A percentile compares a stretch with the other conserved stretches of the same genome.
phyloP scores from a whole-genome alignment of 1,140 invertebrate genomes.

The Listronotus bonariensis region DNA sequence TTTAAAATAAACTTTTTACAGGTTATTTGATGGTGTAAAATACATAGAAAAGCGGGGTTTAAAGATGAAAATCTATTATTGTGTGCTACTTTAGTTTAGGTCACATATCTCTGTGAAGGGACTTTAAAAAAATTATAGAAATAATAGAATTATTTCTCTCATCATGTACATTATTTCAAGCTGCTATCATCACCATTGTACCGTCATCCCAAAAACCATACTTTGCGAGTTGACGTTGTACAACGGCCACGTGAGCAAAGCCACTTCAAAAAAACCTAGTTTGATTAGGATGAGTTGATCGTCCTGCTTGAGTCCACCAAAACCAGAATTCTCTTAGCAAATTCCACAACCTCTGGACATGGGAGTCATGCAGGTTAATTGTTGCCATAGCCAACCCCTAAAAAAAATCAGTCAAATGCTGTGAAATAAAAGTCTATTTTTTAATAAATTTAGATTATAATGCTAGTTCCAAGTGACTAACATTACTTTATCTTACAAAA shows the following conservation, averaged over 20 bases:
- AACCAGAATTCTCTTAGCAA: constrained; percentile 92
- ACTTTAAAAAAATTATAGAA: neutral
- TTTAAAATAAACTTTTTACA: too few species aligned
- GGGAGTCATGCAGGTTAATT: constrained; percentile 78
- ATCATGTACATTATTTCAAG: constrained; percentile 91
- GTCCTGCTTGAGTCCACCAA: constrained; percentile 84
- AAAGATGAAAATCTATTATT: too few species aligned
- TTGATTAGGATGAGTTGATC: constrained; percentile 95
- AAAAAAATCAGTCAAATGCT: too few species aligned
- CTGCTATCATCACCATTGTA: constrained; percentile 82
- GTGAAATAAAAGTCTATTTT: too few species aligned
- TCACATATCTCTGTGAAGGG: too few species aligned
- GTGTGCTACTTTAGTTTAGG: too few species aligned
- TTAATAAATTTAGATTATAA: too few species aligned
- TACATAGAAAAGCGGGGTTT: too few species aligned
- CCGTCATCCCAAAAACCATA: constrained; percentile 94
- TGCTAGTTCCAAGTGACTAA: too few species aligned
- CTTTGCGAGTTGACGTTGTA: constrained; percentile 78
- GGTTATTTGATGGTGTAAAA: too few species aligned
- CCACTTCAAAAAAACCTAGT: constrained; percentile 95
- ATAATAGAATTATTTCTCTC: constrained; percentile 63
- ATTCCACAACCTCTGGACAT: constrained; percentile 91
- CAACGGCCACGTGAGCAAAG: constrained; percentile 85
- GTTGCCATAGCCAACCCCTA: constrained; percentile 73
- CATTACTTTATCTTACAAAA: too few species aligned